Evolutionary conservation across 2,797 vertebrate species (phyloP).

Genomic region (Basileuterus tristriatus): DNA sequence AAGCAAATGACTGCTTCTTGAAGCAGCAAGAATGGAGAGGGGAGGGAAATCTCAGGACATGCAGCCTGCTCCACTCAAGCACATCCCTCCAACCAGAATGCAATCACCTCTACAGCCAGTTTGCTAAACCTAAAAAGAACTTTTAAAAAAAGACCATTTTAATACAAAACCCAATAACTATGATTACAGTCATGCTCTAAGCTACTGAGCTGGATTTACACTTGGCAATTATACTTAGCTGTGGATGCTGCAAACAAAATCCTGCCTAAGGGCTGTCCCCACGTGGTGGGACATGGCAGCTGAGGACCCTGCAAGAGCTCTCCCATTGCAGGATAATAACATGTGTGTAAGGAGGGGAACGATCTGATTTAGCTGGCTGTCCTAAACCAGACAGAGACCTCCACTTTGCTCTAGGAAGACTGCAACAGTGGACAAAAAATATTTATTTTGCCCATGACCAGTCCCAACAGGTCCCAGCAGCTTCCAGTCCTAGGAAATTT

Average conservation of each 20-base stretch:
- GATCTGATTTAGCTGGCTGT: slow-evolving; percentile 66
- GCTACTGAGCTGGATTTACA: background rate
- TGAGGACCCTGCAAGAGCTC: background rate
- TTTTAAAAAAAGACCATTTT: background rate
- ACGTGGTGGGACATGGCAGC: background rate
- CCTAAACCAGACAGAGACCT: slow-evolving; percentile 78
- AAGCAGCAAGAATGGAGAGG: background rate
- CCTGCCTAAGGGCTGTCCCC: background rate
- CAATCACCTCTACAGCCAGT: background rate
- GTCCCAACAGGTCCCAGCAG: slow-evolving; percentile 42
- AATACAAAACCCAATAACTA: background rate
- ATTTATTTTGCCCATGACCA: slow-evolving; percentile 51
- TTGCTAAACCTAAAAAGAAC: background rate
- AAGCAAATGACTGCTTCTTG: background rate
- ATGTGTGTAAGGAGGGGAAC: slow-evolving; percentile 71
- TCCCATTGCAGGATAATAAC: rapidly evolving
- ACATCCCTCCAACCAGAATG: background rate
- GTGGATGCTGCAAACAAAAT: background rate
- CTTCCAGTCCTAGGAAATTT: slow-evolving; percentile 64
- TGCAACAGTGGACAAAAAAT: slow-evolving; percentile 65
- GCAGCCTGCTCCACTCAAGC: background rate
- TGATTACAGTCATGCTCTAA: background rate
- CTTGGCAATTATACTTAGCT: background rate
- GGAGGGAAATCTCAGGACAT: background rate
- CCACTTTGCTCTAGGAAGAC: slow-evolving; percentile 75